Base-by-base conservation (phyloP, 2,113 vertebrate species). In the Petrocephalus zakoni region DNA sequence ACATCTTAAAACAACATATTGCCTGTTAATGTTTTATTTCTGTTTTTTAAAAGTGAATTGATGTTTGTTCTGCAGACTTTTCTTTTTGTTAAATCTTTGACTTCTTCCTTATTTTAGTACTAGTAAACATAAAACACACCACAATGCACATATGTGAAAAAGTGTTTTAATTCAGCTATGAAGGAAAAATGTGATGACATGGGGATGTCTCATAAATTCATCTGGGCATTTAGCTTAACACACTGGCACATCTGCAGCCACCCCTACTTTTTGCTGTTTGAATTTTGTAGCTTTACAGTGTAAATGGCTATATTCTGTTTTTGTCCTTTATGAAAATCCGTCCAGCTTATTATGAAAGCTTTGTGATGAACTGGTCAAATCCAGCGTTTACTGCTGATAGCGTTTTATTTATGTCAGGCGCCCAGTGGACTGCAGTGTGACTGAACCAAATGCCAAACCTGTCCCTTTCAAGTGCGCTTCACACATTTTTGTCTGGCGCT, bases 1-100 rank as follows among this genome's bases (percentile, higher is more conserved):
- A 99, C 96, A 96, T 97, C 96, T 95, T 95, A 95, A 95, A 95
- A 93, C 85, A 81, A 68, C 2, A 7, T 25, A 53, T 47, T n/a
- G n/a, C 29, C 17, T 13, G 15, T 86, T 86, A 7, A 21, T 56
- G 17, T 86, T 19, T 55, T 8, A 19, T 56, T 37, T 56, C 78
- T 82, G 47, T 87, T 61, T 85, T 29, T 42, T 42, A 42, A 42
- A 25, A 9, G 91, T 51, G 47, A n/a, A 25, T n/a, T 22, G 17
- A 21, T 49, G 25, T 86, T 34, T 83, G 22, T 15, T 58, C 29
- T 46, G 42, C 37, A 81, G 19, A 19, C 29, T 42, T 42, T 3
- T 42, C 3, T 42, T 42, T 21, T 81, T 42, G 1, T 46, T 21
- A 46, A 21, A 81, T 42, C 29, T 81, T 37, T 46, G 5, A 81